phyloP scores from a whole-genome alignment of 2,888 invertebrate species.

The Trachelus tabidus region DNA sequence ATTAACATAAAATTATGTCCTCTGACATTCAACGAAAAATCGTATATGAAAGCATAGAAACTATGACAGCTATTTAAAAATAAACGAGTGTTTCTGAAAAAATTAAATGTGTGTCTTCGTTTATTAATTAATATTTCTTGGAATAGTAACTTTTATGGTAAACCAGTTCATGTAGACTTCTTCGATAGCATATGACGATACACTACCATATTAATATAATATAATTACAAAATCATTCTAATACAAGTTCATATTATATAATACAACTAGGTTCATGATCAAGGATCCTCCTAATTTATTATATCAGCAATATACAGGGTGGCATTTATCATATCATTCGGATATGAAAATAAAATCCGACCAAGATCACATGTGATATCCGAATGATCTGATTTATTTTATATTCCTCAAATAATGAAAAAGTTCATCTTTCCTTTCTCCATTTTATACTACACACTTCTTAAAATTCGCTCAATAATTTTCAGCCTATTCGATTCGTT shows the following conservation, averaged over 20 bases:
- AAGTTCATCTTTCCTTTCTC: not conserved
- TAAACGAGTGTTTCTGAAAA: slow-evolving; percentile 27
- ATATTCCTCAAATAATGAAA: not conserved
- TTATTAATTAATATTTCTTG: slow-evolving; percentile 46
- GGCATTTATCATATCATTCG: not conserved
- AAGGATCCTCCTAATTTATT: slow-evolving; percentile 22
- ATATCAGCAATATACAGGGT: slow-evolving; percentile 9
- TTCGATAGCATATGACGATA: slow-evolving; percentile 29
- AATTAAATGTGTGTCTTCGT: slow-evolving; percentile 36
- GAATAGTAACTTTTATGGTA: slow-evolving; percentile 43
- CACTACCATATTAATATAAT: slow-evolving; percentile 38
- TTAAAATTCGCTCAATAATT: not conserved
- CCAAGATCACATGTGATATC: not conserved
- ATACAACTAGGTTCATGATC: slow-evolving; percentile 12
- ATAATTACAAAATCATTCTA: slow-evolving; percentile 38
- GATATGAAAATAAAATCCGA: not conserved
- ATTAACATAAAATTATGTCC: not conserved
- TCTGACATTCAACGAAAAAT: not conserved
- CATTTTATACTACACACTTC: not conserved
- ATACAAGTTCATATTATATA: slow-evolving; percentile 33
- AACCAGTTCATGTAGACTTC: slow-evolving; percentile 41
- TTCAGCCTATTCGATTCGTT: not conserved
- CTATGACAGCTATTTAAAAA: not conserved
- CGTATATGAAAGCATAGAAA: not conserved
- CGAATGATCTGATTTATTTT: not conserved